phyloP scores from a whole-genome alignment of 2,113 vertebrate species.

The Lophochroa leadbeateri region DNA sequence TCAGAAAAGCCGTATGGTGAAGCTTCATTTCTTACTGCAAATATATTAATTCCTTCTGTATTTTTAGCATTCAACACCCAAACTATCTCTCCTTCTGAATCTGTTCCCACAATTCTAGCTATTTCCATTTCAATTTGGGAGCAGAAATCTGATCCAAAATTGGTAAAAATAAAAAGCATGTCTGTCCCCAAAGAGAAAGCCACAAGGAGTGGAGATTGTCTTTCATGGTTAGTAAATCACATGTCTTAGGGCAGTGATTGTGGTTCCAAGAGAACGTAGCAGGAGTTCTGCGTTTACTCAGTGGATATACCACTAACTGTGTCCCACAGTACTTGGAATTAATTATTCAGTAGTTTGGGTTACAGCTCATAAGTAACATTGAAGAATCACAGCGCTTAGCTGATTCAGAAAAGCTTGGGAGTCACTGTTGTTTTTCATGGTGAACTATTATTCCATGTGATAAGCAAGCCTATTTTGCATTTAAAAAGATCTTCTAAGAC shows the following conservation, averaged over 20 bases:
- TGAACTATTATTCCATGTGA: background rate
- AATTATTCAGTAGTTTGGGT: background rate
- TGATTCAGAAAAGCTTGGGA: background rate
- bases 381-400: background rate
- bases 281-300: background rate
- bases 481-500: background rate
- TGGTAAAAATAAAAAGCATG: background rate
- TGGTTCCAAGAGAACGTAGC: background rate
- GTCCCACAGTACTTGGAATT: background rate
- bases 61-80: background rate
- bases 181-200: background rate
- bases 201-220: background rate
- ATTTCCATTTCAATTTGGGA: background rate
- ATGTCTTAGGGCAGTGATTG: background rate
- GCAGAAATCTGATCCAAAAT: background rate
- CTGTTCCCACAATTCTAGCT: background rate
- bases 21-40: background rate
- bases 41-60: background rate
- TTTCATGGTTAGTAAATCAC: conserved; percentile 17
- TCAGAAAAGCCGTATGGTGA: background rate
- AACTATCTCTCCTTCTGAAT: background rate
- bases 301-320: background rate
- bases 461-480: background rate
- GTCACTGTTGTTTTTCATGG: background rate
- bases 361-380: background rate